These are phyloP conservation scores for Pyrocoelia pectoralis DNA, from an alignment of 2,888 invertebrate genomes.

Conservation along the genomic window DNA sequence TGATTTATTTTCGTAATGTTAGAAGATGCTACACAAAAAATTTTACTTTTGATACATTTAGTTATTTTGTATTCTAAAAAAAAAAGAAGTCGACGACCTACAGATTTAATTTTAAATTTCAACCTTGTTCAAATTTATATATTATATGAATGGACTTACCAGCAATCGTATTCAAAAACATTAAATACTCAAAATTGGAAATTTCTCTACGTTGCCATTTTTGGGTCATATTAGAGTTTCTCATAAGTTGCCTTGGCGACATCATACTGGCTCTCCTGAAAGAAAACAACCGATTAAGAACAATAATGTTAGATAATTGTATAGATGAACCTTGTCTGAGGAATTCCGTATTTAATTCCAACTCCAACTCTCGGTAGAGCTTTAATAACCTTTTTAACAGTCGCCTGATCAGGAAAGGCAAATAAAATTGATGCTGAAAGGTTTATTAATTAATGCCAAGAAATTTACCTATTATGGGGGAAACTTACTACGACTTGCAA, in stretches of 20 bases:
- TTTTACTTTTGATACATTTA: conserved; percentile 25
- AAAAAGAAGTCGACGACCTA: conserved; percentile 22
- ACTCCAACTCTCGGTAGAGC: conserved; percentile 97
- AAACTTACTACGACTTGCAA: conserved; percentile 94
- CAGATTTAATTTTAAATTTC: conserved; percentile 2
- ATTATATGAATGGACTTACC: conserved; percentile 66
- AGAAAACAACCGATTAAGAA: background rate
- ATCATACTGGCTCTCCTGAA: conserved; percentile 94
- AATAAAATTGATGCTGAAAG: conserved; percentile 95
- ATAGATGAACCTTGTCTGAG: conserved; percentile 88
- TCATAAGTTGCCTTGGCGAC: conserved; percentile 98
- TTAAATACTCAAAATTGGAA: conserved; percentile 99
- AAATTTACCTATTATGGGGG: too few relatives aligned
- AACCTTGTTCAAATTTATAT: background rate
- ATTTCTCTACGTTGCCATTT: conserved; percentile 99
- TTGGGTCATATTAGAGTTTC: conserved; percentile 99
- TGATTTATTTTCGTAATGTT: conserved; percentile 40
- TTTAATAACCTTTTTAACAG: conserved; percentile 98
- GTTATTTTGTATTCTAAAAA: conserved; percentile 10
- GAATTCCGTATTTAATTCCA: conserved; percentile 99
- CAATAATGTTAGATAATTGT: background rate
- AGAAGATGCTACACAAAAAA: conserved; percentile 26
- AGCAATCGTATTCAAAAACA: conserved; percentile 99
- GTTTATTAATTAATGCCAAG: too few relatives aligned
- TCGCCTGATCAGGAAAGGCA: conserved; percentile 95